Percentiles rank a stretch among this genome's conserved stretches.
Evolutionary conservation across 2,888 invertebrate species (phyloP).

Genomic region (Drosophila tanythrix): DNA sequence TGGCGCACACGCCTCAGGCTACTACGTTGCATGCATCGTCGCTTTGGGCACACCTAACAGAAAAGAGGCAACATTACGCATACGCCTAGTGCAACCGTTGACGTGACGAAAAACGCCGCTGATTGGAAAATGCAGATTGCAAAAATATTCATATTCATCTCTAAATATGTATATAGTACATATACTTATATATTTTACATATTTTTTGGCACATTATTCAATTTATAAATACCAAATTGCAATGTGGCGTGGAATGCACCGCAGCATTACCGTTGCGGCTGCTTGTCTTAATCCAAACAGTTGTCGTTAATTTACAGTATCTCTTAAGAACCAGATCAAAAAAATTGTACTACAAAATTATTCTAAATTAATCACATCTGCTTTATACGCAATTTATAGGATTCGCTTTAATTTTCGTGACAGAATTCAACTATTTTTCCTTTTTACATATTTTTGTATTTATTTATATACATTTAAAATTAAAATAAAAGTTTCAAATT

Average conservation of each 20-base stretch:
- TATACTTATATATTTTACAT: constrained; percentile 48
- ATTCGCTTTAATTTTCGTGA: not conserved
- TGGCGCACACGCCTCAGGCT: constrained; percentile 59
- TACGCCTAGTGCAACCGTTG: constrained; percentile 29
- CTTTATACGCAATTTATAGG: not conserved
- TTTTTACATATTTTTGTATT: not conserved
- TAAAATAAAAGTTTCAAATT: not conserved
- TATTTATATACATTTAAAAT: not conserved
- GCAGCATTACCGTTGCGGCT: constrained; percentile 62
- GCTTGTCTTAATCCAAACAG: constrained; percentile 73
- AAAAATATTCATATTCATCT: constrained; percentile 40
- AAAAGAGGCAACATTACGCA: constrained; percentile 19
- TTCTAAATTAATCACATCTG: not conserved
- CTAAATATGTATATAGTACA: constrained; percentile 24
- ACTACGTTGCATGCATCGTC: constrained; percentile 61
- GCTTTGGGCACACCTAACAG: constrained; percentile 42
- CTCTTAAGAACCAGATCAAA: not conserved
- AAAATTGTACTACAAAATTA: not conserved
- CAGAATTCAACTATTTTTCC: not conserved
- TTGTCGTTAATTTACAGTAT: constrained; percentile 54
- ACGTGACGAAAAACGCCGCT: constrained; percentile 10
- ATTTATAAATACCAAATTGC: constrained; percentile 78
- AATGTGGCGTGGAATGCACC: constrained; percentile 74
- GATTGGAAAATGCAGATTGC: constrained; percentile 32
- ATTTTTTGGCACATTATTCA: constrained; percentile 77